Evolutionary conservation across 2,113 vertebrate genomes (phyloP), one percentile per base, ranked within the genome.

Genomic region (Rana temporaria): DNA sequence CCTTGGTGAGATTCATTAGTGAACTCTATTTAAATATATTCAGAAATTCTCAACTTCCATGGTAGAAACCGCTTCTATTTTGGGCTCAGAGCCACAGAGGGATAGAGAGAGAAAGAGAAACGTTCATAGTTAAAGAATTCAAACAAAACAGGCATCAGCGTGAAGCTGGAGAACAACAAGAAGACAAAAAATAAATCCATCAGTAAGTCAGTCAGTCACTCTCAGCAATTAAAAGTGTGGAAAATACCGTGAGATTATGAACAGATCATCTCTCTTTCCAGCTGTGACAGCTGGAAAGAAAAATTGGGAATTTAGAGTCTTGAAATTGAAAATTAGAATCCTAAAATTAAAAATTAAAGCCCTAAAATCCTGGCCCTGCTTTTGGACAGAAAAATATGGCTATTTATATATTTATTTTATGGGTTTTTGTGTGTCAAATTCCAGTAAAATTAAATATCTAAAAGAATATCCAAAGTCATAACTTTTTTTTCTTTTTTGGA

Each of bases 21-120:
- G 32, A 70, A 71, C 59, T 63, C 72, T 60, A 80, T 63, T 22
- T 72, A 30, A 80, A 26, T 81, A 57, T 71, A 59, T 64, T 81
- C 68, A 80, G 57, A 66, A 34, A 22, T 79, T 53, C 48, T 64
- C 19, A 17, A 55, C 52, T 73, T 73, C 59, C 38, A 9, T 64
- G 38, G 59, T 52, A 34, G 60, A 65, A 81, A 64, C 38, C 16
- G 19, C 12, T 42, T 48, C 68, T 72, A 72, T 72, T 81, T 81
- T 73, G 17, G 68, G 68, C 34, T 18, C 79, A 52, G 52, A 81
- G 57, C 57, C 67, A 59, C 65, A 7, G 18, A 70, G 42, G 62
- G 34, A 65, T 55, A 26, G 30, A 42, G 16, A 72, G 26, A 38
- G 42, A 56, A 34, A 72, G 48, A 70, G 63, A 72, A 20, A 72